Conservation (phyloP, 2,113 vertebrate genomes). For the Ascaphus truei region DNA sequence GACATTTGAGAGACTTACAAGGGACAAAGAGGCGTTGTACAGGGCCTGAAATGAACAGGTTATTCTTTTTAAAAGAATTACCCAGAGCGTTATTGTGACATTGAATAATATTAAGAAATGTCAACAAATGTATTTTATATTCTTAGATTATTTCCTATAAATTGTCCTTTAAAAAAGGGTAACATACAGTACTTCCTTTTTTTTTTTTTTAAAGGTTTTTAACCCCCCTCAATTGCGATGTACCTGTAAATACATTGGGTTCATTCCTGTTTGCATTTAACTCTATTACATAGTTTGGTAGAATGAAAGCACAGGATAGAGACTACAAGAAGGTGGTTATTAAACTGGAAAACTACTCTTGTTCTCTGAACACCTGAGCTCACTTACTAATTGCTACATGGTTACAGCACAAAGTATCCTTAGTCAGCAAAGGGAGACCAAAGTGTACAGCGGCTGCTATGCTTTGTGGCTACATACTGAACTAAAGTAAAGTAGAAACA, state of each 20-base stretch:
- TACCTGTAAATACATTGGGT: too few species aligned
- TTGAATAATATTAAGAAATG: constrained; percentile 59
- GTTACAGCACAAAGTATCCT: too few species aligned
- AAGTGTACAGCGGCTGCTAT: too few species aligned
- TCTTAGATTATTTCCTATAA: constrained; percentile 47
- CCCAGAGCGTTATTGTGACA: constrained; percentile 52
- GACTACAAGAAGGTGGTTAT: neutral
- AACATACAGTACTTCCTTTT: too few species aligned
- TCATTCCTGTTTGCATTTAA: too few species aligned
- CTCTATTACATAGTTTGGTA: neutral
- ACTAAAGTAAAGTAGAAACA: too few species aligned
- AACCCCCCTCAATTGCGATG: too few species aligned
- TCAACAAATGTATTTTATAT: constrained; percentile 44
- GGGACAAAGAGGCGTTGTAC: constrained; percentile 70
- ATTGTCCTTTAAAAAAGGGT: too few species aligned
- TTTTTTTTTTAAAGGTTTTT: too few species aligned
- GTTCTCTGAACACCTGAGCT: too few species aligned
- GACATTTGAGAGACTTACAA: constrained; percentile 75
- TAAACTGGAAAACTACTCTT: neutral
- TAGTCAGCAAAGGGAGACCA: too few species aligned
- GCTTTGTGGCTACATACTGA: too few species aligned
- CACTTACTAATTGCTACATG: neutral
- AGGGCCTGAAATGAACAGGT: constrained; percentile 62
- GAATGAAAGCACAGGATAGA: neutral
- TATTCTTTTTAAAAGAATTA: constrained; percentile 67